Conservation (phyloP, 2,888 invertebrate species). For the Allacma fusca region DNA sequence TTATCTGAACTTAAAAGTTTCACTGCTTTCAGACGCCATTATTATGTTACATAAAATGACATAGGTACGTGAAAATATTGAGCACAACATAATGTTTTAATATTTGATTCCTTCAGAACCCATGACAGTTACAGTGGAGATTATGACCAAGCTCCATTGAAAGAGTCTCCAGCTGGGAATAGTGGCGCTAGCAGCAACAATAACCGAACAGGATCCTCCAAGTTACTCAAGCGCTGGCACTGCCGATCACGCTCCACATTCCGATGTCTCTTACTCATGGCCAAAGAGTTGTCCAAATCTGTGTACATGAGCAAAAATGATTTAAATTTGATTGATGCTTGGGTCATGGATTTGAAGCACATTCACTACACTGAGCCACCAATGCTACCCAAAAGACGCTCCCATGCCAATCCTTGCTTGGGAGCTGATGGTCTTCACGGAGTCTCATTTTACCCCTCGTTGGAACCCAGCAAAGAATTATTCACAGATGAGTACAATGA, state of each 20-base stretch:
- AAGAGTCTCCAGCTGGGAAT: constrained; percentile 1
- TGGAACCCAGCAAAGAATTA: constrained; percentile 56
- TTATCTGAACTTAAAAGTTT: too few species aligned
- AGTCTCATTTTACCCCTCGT: constrained; percentile 61
- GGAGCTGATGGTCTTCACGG: constrained; percentile 62
- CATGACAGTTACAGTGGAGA: constrained; percentile 40
- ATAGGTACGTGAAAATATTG: too few species aligned
- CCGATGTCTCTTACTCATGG: constrained; percentile 61
- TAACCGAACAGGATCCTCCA: constrained; percentile 52
- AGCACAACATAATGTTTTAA: too few species aligned
- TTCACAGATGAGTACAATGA: constrained; percentile 50
- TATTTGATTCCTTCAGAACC: constrained; percentile 14
- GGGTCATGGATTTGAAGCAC: constrained; percentile 61
- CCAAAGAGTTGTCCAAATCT: constrained; percentile 61
- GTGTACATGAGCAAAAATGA: constrained; percentile 60
- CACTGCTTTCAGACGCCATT: too few species aligned
- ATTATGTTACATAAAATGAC: too few species aligned
- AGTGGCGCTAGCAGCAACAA: constrained; percentile 16
- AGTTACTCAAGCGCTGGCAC: constrained; percentile 61
- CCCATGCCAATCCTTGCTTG: constrained; percentile 61
- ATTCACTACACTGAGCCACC: constrained; percentile 62
- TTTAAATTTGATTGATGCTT: constrained; percentile 60
- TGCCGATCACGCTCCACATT: constrained; percentile 62
- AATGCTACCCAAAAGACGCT: constrained; percentile 61
- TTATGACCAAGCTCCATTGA: constrained; percentile 42